These are phyloP conservation scores for Condylostylus longicornis DNA, from an alignment of 1,140 invertebrate species.

Conservation along the genomic window DNA sequence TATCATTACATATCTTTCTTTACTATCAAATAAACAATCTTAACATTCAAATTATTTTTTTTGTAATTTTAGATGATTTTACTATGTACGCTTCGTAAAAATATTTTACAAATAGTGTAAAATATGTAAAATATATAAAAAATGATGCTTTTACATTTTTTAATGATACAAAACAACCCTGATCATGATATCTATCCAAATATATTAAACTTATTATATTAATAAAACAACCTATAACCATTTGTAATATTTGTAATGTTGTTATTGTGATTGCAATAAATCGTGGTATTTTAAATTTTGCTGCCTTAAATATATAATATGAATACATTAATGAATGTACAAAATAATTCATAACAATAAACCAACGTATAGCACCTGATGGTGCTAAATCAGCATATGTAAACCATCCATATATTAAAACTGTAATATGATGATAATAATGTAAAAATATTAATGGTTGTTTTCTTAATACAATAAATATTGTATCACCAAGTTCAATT, in stretches of 20 bases:
- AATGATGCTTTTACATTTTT: constrained; percentile 79
- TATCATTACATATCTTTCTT: too few relatives aligned
- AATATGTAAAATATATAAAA: constrained; percentile 90
- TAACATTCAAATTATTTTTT: too few relatives aligned
- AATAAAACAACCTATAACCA: constrained; percentile 84
- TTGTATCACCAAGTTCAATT: constrained; percentile 90
- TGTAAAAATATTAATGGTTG: constrained; percentile 96
- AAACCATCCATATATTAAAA: constrained; percentile 92
- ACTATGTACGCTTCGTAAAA: constrained; percentile 77
- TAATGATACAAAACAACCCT: constrained; percentile 67
- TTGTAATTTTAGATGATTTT: too few relatives aligned
- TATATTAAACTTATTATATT: constrained; percentile 77
- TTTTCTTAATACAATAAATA: constrained; percentile 92
- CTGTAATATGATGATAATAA: constrained; percentile 72
- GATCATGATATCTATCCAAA: constrained; percentile 41
- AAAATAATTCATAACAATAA: constrained; percentile 97
- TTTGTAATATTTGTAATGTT: constrained; percentile 79
- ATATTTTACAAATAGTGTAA: constrained; percentile 77
- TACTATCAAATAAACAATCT: too few relatives aligned
- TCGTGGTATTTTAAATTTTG: constrained; percentile 72
- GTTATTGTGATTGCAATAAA: constrained; percentile 87
- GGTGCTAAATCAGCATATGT: constrained; percentile 92
- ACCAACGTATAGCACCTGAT: constrained; percentile 95
- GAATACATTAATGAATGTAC: constrained; percentile 97
- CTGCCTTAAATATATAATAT: constrained; percentile 84